Base-by-base conservation (phyloP, 92 coral and sea anemone species). In the Paramuricea clavata region DNA sequence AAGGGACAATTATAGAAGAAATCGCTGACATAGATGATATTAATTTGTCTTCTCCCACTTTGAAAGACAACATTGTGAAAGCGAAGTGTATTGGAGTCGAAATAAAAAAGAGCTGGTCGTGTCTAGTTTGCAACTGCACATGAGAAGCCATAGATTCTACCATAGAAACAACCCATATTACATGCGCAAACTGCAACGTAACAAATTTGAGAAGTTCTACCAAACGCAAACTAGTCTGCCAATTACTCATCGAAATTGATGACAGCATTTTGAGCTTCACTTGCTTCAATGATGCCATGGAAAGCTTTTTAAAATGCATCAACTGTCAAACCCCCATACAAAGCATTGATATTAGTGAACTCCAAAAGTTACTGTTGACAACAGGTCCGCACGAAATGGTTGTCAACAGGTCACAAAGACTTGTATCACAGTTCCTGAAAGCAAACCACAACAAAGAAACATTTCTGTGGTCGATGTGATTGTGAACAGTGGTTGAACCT, bases 71-170 rank as follows among this genome's bases (percentile, higher is more conserved):
- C 76, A 41, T 76, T 59, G 47, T 85, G 22, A 43, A 90, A 15
- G 91, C 90, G 75, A 81, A 81, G 82, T 84, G 94, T 68, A 78
- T 88, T 34, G 92, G 92, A n/a, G 87, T 91, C 30, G 88, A 93
- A 42, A 90, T 87, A 89, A 91, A 91, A 69, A 75, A 71, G 54
- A 67, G 69, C 49, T 59, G 86, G 47, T 84, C 91, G 28, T 87
- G 93, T 28, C 77, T 87, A 26, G 81, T 81, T 69, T 70, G 83
- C 88, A 88, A 74, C 22, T 79, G 75, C 64, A 21, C 81, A 87
- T 41, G 76, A 81, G 89, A 87, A 86, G 69, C 87, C 73, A 76
- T 60, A 69, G 85, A 52, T 56, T 76, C 87, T 41, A n/a, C 25
- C 1, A 17, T 6, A 42, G 86, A 91, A 68, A 41, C 82, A 69